Evolutionary conservation across 1,140 invertebrate species (phyloP), one percentile per base, ranked within the genome.

Genomic region (Ladona fulva): DNA sequence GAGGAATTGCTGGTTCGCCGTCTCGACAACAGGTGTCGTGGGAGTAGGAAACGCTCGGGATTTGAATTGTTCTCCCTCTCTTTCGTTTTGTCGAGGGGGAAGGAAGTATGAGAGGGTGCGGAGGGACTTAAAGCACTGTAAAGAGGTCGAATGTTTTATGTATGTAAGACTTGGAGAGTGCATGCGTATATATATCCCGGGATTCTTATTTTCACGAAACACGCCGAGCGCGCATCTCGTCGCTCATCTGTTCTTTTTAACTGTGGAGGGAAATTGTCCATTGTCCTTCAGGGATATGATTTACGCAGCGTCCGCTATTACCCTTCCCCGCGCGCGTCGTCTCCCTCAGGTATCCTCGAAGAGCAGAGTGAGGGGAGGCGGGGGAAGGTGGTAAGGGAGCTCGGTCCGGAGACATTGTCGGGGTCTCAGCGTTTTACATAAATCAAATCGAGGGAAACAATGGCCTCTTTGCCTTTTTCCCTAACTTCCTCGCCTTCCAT

Each of bases 131-230:
- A 66, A 66, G 52, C 52, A 66, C 52, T 66, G 52, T 66, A 66
- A 66, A 66, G 52, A 66, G 52, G 52, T 66, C 52, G 52, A 66
- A 66, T 66, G 52, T 66, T 66, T 66, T 66, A 66, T 66, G 52
- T 66, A 66, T 66, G 52, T 66, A 66, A 66, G 52, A 66, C 52
- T 12, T 12, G 52, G 52, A 66, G 52, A 66, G 52, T 66, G 52
- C 52, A 66, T 66, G 52, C 52, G 52, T 66, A 66, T 66, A 66
- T 66, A 66, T 66, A 66, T 66, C 52, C 52, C n/a, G 52, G 52
- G 52, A 66, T 66, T 66, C 52, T 66, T 66, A 66, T 66, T 66
- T 66, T 66, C 52, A 66, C 52, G 52, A 66, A 66, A 66, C 52
- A 66, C 52, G 52, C 52, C 52, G 52, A 66, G 52, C 52, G 1